Percentiles rank a stretch among this genome's conserved stretches.
Evolutionary conservation across 2,113 vertebrate genomes (phyloP).

Genomic region (Callionymus lyra): DNA sequence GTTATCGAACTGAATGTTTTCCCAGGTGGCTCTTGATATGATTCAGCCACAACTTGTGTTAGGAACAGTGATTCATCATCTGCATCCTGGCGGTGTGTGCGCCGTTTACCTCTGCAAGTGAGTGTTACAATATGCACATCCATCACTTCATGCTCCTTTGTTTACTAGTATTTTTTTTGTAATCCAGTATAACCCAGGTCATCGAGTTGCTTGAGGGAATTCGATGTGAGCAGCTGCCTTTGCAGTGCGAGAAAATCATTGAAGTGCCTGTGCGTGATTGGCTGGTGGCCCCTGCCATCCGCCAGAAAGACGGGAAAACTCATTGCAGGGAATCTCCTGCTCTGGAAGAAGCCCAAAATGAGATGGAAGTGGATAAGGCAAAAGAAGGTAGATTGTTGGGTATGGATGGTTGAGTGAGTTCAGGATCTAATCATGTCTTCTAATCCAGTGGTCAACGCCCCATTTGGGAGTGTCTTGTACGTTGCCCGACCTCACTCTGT

Average conservation of each 20-base stretch:
- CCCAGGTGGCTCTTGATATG: slow-evolving; percentile 79
- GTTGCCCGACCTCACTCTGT: slow-evolving; percentile 73
- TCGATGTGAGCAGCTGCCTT: slow-evolving; percentile 57
- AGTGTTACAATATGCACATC: slow-evolving; percentile 32
- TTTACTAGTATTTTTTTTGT: background rate
- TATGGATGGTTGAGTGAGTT: background rate
- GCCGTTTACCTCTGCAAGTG: slow-evolving; percentile 85
- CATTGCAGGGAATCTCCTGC: too few relatives aligned
- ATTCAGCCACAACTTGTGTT: slow-evolving; percentile 75
- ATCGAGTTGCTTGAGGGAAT: slow-evolving; percentile 78
- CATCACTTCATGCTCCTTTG: background rate
- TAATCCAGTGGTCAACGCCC: slow-evolving; percentile 13
- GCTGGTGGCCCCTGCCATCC: slow-evolving; percentile 71
- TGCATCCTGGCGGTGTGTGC: slow-evolving; percentile 79
- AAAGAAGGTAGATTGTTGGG: slow-evolving; percentile 31
- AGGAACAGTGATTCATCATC: slow-evolving; percentile 60
- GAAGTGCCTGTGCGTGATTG: slow-evolving; percentile 78
- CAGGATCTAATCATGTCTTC: background rate
- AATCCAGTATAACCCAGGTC: slow-evolving; percentile 81
- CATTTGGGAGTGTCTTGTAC: slow-evolving; percentile 65
- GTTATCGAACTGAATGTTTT: background rate
- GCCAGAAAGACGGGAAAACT: too few relatives aligned
- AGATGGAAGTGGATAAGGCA: slow-evolving; percentile 33
- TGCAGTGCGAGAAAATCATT: slow-evolving; percentile 76
- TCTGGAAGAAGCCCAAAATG: slow-evolving; percentile 29